Percentiles rank a stretch among this genome's conserved stretches.
Conservation (phyloP, 2,113 vertebrate genomes). For the Cochlearius cochlearius region DNA sequence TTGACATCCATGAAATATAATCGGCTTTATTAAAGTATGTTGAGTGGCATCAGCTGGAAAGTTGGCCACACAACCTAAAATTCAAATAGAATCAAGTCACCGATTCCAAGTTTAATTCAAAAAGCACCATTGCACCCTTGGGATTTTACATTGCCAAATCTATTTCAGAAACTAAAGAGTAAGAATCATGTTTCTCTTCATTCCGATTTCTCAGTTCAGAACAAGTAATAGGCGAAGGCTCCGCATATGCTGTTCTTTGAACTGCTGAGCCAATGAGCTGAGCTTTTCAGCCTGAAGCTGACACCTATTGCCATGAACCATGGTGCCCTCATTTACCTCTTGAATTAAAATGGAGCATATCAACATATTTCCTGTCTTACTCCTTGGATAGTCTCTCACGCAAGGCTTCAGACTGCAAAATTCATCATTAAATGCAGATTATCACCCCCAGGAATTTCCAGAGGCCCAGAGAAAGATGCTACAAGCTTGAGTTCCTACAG, state of each 20-base stretch:
- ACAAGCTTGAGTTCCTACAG: not conserved
- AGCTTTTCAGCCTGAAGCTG: not conserved
- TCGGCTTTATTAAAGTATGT: not conserved
- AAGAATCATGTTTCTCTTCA: not conserved
- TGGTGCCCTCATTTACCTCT: not conserved
- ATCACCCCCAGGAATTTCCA: conserved; percentile 28
- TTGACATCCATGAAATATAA: not conserved
- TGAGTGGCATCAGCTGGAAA: not conserved
- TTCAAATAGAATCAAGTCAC: not conserved
- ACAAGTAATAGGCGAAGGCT: not conserved
- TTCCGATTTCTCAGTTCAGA: not conserved
- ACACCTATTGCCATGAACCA: not conserved
- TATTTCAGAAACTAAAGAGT: not conserved
- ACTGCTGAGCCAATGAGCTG: not conserved
- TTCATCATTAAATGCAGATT: conserved; percentile 35
- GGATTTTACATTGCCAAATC: not conserved
- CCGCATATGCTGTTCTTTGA: not conserved
- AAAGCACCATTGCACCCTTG: not conserved
- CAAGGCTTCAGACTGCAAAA: not conserved
- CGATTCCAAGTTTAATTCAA: not conserved
- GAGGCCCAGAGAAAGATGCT: conserved; percentile 29
- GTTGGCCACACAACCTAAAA: not conserved
- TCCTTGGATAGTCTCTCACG: not conserved
- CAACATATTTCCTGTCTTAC: not conserved
- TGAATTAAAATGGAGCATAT: not conserved